Evolutionary conservation across 2,888 invertebrate genomes (phyloP), one percentile per base, ranked within the genome.

Genomic region (Yponomeuta evonymella): DNA sequence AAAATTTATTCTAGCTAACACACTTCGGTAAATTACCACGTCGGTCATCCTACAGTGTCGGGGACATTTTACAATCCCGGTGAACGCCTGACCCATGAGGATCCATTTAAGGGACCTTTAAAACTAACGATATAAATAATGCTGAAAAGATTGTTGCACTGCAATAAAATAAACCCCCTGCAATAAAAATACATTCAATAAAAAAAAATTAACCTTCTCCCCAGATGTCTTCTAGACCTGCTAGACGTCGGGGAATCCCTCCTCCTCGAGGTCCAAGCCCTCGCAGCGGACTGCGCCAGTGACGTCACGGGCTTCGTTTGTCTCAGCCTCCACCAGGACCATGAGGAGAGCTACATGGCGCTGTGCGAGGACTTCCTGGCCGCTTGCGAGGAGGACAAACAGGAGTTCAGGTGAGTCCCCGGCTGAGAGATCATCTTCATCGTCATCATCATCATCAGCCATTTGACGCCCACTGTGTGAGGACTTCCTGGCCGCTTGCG

Each of bases 191-290:
- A 23, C 23, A 23, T 23, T 1, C 23, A 23, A 23, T 23, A 23
- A 23, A 23, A 23, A 23, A 23, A 23, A 1, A 23, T 23, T 1
- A 23, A 43, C 1, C 43, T 43, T 43, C 8, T 64, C 70, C 64
- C 10, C 80, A 90, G 90, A 4, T 90, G 80, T 69, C 48, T 89
- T 0, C 65, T 88, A 0, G 86, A 86, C 1, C 75, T 79, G 0
- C 74, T 89, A 0, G 48, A 79, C 0, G 66, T 79, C 0, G 87
- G 84, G 4, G 85, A 82, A 3, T 30, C 72, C 0, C 76, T 81
- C 0, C 62, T 86, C 0, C 72, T 87, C 0, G 81, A 83, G 0
- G 82, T 84, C 4, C 85, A 88, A 0, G 71, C 74, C 0, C 12
- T 62, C 0, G 81, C 83, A 0, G 30, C 75, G 0, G 79, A 79